Evolutionary conservation across 2,888 invertebrate genomes (phyloP), one percentile per base, ranked within the genome.

Genomic region (Prosopocoilus inquinatus): DNA sequence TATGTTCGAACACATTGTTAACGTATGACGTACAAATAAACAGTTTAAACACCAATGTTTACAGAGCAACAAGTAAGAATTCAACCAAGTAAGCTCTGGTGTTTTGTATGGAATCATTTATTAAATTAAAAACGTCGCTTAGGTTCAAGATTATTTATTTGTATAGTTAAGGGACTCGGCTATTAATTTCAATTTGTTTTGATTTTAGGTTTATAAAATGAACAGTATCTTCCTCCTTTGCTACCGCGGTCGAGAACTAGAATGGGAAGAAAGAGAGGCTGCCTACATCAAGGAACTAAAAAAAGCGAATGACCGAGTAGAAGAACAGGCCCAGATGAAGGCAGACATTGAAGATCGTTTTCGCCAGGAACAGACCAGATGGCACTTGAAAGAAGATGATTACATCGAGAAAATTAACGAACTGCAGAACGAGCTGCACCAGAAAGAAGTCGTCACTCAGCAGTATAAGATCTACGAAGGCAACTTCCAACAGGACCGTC

Each of bases 381-480:
- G 53, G 57, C 47, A 57, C 11, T 28, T 47, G 4, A 50, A 57
- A 20, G 54, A 57, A 33, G 28, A 43, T 11, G 54, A 50, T 8
- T 57, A 54, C 20, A 32, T 46, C 13, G 50, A 50, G 16, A 50
- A 50, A 32, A 50, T 57, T 35, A 50, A 46, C 50, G 54, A 54
- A 9, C 36, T 57, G 1, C 57, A 54, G 33, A 50, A 50, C n/a
- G 45, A 49, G 16, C 36, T 57, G 8, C 57, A 57, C 13, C 50
- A 54, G 16, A 53, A 54, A 35, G 57, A 57, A 4, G 57, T 57
- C 3, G 44, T 57, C 7, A 57, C 50, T 46, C 53, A 57, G 20
- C 57, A 57, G 44, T 57, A 57, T 16, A 50, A 54, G 46, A 54
- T 57, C 12, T 53, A 41, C 35, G 57, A 57, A 39, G 53, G 51